Conservation (phyloP, 2,113 vertebrate species). For the Sphyrna mokarran region DNA sequence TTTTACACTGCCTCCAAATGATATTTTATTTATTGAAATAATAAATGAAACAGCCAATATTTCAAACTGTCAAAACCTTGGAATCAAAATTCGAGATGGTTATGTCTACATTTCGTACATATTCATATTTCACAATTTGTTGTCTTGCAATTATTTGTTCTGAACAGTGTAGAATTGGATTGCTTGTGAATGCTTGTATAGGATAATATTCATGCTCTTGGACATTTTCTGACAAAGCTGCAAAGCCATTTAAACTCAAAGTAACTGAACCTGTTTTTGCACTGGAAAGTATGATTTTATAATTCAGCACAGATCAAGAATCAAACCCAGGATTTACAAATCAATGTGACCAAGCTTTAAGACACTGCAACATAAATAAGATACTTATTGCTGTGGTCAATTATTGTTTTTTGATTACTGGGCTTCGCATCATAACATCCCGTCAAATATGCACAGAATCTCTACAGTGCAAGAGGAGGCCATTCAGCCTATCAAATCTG, state of each 20-base stretch:
- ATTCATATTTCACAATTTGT: not conserved
- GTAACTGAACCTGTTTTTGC: not conserved
- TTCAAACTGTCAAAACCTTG: not conserved
- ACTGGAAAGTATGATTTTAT: not conserved
- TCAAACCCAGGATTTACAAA: not conserved
- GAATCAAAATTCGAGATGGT: not conserved
- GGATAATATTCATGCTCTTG: not conserved
- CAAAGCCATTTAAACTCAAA: not conserved
- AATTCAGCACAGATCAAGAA: not conserved
- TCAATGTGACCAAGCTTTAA: not conserved
- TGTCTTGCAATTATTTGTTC: not conserved
- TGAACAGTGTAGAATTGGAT: not conserved
- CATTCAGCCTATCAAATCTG: too few relatives aligned
- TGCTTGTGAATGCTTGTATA: not conserved
- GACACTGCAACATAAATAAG: not conserved
- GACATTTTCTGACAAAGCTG: not conserved
- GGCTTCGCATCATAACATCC: not conserved
- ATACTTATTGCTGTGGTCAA: not conserved
- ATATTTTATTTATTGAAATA: constrained; percentile 9
- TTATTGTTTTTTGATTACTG: not conserved
- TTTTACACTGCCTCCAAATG: not conserved
- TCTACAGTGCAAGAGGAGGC: too few relatives aligned
- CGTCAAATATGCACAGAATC: not conserved
- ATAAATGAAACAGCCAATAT: not conserved
- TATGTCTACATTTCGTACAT: not conserved